Conservation (phyloP, 1,140 invertebrate species). For the Bombus pyrosoma region DNA sequence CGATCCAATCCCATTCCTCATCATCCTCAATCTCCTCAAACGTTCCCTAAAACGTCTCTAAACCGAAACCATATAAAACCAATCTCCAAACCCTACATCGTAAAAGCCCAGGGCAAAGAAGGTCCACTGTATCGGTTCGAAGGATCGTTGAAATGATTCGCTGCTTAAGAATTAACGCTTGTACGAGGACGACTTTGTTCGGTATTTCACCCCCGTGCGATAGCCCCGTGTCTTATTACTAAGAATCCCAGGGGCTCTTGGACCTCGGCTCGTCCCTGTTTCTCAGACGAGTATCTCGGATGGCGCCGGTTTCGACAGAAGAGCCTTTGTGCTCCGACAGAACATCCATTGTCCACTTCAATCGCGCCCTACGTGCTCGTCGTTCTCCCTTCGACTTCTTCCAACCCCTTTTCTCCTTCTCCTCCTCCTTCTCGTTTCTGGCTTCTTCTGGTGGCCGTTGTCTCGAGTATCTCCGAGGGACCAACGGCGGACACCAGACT, state of each 20-base stretch:
- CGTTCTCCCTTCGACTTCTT: constrained; percentile 13
- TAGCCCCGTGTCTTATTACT: constrained; percentile 37
- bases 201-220: background rate
- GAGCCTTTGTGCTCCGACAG: constrained; percentile 52
- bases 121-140: background rate
- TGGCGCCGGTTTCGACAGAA: constrained; percentile 48
- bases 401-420: background rate
- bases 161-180: constrained; percentile 42
- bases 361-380: constrained; percentile 51
- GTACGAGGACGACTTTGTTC: constrained; percentile 17
- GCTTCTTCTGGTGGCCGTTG: background rate
- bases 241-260: constrained; percentile 22
- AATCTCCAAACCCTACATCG: background rate
- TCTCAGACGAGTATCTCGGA: constrained; percentile 33
- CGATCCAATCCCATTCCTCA: background rate
- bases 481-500: constrained; percentile 18
- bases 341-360: constrained; percentile 60
- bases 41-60: background rate
- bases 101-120: background rate
- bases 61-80: background rate
- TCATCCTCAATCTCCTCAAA: background rate
- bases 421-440: too few species aligned
- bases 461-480: constrained; percentile 30
- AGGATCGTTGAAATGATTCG: constrained; percentile 9
- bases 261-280: constrained; percentile 38